Evolutionary conservation across 2,797 vertebrate species (phyloP), one percentile per base, ranked within the genome.

Genomic region (Gymnocypris eckloni): DNA sequence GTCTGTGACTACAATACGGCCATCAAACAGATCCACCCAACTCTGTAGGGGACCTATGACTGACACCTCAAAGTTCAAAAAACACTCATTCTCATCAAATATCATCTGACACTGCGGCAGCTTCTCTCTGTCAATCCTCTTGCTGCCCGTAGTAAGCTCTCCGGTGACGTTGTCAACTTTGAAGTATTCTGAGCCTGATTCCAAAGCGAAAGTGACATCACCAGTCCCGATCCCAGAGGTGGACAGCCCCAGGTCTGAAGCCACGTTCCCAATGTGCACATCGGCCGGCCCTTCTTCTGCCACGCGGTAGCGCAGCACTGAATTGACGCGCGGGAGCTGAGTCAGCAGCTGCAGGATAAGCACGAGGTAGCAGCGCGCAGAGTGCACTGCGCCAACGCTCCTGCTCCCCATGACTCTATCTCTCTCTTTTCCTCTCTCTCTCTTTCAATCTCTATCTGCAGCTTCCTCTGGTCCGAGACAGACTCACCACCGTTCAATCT

Each of bases 101-200:
- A 99, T 98, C 97, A 98, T 98, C 94, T 98, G 97, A 92, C 98
- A 99, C 94, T 99, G 98, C 39, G 96, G 94, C 64, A 99, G 96
- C 95, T 98, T 98, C 93, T 99, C 98, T n/a, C 98, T 94, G 96
- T 99, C 98, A 41, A 99, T 98, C 92, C 98, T 96, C 90, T 96
- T 91, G 54, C 95, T 93, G 75, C 96, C 97, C 2, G 98, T 99
- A 59, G 97, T 98, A 93, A 99, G 96, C 94, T 99, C 98, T 33
- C 98, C 98, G 2, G 98, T 99, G 92, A 98, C 97, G 88, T 99
- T 99, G 95, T 99, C 97, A 87, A 99, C 98, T 93, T 97, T 98
- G 87, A 99, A 97, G 92, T 95, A 99, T 91, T 99, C 98, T 1
- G 97, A 97, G 85, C 98, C 98, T 4, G 98, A 98, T 93, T 99